Conservation (phyloP, 2,797 vertebrate genomes). For the Acanthurus tractus region DNA sequence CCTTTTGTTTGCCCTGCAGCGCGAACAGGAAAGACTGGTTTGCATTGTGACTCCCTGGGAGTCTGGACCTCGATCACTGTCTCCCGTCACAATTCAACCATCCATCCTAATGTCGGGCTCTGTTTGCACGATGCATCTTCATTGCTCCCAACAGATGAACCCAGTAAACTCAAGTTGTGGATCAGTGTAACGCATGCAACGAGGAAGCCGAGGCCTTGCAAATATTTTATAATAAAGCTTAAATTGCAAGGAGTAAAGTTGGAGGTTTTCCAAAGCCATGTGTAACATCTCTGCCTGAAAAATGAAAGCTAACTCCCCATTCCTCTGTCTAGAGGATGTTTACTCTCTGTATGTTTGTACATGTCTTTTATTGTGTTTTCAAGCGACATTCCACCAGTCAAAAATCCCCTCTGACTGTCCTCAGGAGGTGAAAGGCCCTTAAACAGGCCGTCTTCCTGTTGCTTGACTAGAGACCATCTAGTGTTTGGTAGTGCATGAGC, state of each 20-base stretch:
- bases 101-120: slow-evolving; percentile 40
- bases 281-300: slow-evolving; percentile 23
- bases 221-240: slow-evolving; percentile 42
- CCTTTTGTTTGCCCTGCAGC: slow-evolving; percentile 63
- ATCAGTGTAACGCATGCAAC: slow-evolving; percentile 25
- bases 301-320: slow-evolving; percentile 21
- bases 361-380: slow-evolving; percentile 57
- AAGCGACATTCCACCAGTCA: slow-evolving; percentile 59
- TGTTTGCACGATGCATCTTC: slow-evolving; percentile 41
- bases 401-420: slow-evolving; percentile 49
- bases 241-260: slow-evolving; percentile 32
- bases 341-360: slow-evolving; percentile 50
- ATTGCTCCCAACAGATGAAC: slow-evolving; percentile 23
- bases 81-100: slow-evolving; percentile 32
- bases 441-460: slow-evolving; percentile 49
- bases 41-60: slow-evolving; percentile 56
- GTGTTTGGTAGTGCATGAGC: slow-evolving; percentile 33
- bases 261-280: slow-evolving; percentile 46
- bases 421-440: slow-evolving; percentile 58
- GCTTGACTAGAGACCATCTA: slow-evolving; percentile 27
- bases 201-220: slow-evolving; percentile 24
- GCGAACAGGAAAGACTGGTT: slow-evolving; percentile 69
- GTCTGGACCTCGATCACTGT: slow-evolving; percentile 23
- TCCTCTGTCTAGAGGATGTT: slow-evolving; percentile 45
- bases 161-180: background rate